phyloP scores from a whole-genome alignment of 2,113 vertebrate genomes.

The Caretta caretta region DNA sequence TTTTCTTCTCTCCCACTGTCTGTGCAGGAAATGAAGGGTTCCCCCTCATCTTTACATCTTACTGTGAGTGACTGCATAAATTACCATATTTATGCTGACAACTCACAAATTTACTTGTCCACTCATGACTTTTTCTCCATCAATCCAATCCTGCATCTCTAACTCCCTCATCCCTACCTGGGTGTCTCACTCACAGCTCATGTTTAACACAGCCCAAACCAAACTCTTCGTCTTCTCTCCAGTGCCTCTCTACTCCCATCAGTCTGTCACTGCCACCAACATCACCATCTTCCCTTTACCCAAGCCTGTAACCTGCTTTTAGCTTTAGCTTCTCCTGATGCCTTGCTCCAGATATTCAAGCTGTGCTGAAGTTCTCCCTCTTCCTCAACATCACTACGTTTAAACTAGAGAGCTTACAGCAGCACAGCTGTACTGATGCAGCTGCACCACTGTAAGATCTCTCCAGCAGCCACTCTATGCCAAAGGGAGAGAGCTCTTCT shows the following conservation, averaged over 20 bases:
- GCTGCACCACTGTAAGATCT: too few relatives aligned
- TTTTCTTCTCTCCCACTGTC: neutral
- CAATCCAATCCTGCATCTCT: neutral
- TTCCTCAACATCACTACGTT: neutral
- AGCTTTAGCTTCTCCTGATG: neutral
- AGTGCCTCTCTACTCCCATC: neutral
- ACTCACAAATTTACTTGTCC: fast-evolving
- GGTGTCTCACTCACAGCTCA: neutral
- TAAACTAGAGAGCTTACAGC: too few relatives aligned
- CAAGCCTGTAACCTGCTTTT: neutral
- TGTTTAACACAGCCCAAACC: neutral
- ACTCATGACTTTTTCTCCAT: neutral
- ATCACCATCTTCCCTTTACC: neutral
- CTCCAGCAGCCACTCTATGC: too few relatives aligned
- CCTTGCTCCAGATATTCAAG: neutral
- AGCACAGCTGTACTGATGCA: too few relatives aligned
- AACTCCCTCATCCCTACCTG: neutral
- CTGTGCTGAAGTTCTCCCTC: neutral
- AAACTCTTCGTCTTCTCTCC: neutral
- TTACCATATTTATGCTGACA: neutral
- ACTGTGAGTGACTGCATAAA: neutral
- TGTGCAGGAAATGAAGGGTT: neutral
- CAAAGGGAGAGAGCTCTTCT: too few relatives aligned
- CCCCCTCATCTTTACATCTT: neutral
- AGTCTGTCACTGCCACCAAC: neutral